phyloP scores from a whole-genome alignment of 2,113 vertebrate genomes.

The Micromys minutus region DNA sequence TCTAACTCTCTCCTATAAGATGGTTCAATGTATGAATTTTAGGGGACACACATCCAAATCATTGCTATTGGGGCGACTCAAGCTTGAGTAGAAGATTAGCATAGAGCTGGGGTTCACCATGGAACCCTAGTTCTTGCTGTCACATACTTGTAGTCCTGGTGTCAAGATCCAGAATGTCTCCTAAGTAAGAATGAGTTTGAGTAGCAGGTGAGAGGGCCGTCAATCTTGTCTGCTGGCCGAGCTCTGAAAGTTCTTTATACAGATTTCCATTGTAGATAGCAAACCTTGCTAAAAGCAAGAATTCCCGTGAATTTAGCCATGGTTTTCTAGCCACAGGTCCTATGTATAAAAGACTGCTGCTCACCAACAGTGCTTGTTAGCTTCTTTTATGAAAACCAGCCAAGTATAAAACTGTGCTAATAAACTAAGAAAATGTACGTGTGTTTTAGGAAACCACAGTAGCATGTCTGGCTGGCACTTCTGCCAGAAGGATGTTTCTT shows the following conservation, averaged over 20 bases:
- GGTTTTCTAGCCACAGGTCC: not conserved
- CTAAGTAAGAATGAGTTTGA: rapidly evolving
- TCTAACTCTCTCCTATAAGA: not conserved
- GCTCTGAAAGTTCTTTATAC: not conserved
- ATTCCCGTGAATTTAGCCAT: not conserved
- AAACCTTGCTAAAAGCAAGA: not conserved
- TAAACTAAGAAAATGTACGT: not conserved
- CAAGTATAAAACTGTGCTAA: not conserved
- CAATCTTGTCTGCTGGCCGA: rapidly evolving
- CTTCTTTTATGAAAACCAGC: not conserved
- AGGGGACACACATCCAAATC: rapidly evolving
- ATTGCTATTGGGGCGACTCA: not conserved
- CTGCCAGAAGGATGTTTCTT: not conserved
- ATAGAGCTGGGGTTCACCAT: not conserved
- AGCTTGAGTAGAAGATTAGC: not conserved
- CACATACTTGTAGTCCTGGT: not conserved
- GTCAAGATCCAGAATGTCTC: not conserved
- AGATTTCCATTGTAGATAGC: not conserved
- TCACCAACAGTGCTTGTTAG: not conserved
- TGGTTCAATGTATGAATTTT: rapidly evolving
- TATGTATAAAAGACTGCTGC: not conserved
- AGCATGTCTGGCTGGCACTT: not conserved
- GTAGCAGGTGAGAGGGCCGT: rapidly evolving
- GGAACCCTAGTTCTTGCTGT: not conserved
- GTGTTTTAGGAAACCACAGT: not conserved